Percentiles rank a stretch among this genome's conserved stretches.
phyloP scores from a whole-genome alignment of 1,140 invertebrate genomes.

The Bombyx mandarina region DNA sequence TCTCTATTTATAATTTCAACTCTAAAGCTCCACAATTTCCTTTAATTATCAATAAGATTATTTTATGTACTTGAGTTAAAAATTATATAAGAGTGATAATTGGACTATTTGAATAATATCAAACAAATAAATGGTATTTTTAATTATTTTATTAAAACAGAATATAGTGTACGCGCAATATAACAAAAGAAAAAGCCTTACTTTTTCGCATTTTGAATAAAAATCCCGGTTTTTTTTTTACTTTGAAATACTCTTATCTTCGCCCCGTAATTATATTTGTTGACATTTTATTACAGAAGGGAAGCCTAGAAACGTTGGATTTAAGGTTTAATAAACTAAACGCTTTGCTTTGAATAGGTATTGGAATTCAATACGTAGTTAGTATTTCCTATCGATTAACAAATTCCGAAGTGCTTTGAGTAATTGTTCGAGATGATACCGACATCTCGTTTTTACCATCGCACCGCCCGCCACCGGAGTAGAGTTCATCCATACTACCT shows the following conservation, averaged over 20 bases:
- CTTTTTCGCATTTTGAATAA: conserved; percentile 1
- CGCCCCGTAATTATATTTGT: conserved; percentile 6
- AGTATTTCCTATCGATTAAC: too few species aligned
- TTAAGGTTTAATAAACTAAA: neutral
- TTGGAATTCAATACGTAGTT: too few species aligned
- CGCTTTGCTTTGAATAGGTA: too few species aligned
- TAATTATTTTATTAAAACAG: neutral
- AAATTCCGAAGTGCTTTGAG: too few species aligned
- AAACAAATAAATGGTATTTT: too few species aligned
- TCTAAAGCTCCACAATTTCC: too few species aligned
- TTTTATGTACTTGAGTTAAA: neutral
- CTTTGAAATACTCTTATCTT: conserved; percentile 3
- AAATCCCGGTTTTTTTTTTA: conserved; percentile 1
- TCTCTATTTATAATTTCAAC: too few species aligned
- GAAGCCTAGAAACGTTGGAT: neutral
- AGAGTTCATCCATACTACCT: too few species aligned
- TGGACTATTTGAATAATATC: neutral
- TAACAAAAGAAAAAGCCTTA: neutral
- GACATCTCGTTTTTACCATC: too few species aligned
- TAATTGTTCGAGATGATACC: too few species aligned
- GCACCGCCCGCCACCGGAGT: too few species aligned
- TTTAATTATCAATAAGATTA: neutral
- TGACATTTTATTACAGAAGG: conserved; percentile 2
- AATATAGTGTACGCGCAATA: neutral
- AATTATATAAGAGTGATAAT: neutral